These are phyloP conservation scores for Python bivittatus DNA, from an alignment of 2,113 vertebrate genomes.

Conservation along the genomic window DNA sequence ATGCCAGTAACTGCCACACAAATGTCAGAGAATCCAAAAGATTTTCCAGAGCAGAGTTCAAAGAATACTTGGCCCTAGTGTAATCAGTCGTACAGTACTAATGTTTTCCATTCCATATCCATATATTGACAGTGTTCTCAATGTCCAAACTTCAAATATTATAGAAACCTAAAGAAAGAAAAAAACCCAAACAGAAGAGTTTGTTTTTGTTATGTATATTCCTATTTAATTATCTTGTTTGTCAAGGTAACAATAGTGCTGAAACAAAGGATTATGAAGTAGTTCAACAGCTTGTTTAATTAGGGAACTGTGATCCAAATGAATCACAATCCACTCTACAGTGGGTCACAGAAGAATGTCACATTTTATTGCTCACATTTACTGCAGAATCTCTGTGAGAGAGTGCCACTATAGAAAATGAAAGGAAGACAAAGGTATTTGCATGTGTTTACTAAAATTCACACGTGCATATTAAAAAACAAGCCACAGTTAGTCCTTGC, in stretches of 20 bases:
- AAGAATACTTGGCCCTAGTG: neutral
- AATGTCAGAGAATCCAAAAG: constrained; percentile 36
- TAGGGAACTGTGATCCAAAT: neutral
- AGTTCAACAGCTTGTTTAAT: neutral
- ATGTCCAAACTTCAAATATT: constrained; percentile 17
- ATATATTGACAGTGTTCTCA: neutral
- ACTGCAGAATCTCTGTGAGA: neutral
- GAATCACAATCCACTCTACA: neutral
- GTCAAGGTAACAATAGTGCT: neutral
- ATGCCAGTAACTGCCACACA: constrained; percentile 45
- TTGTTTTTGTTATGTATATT: constrained; percentile 23
- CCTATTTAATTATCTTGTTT: neutral
- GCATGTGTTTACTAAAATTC: neutral
- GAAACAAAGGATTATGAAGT: neutral
- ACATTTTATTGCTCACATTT: neutral
- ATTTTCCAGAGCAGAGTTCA: constrained; percentile 17
- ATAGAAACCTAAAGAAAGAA: constrained; percentile 52
- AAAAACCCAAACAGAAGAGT: neutral
- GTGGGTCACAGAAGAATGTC: neutral
- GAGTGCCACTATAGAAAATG: neutral
- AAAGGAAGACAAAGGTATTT: neutral
- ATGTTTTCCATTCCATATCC: neutral
- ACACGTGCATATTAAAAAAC: neutral
- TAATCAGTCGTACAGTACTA: neutral
- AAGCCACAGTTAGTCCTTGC: neutral